phyloP scores from a whole-genome alignment of 2,797 vertebrate species.

The Bovichtus variegatus region DNA sequence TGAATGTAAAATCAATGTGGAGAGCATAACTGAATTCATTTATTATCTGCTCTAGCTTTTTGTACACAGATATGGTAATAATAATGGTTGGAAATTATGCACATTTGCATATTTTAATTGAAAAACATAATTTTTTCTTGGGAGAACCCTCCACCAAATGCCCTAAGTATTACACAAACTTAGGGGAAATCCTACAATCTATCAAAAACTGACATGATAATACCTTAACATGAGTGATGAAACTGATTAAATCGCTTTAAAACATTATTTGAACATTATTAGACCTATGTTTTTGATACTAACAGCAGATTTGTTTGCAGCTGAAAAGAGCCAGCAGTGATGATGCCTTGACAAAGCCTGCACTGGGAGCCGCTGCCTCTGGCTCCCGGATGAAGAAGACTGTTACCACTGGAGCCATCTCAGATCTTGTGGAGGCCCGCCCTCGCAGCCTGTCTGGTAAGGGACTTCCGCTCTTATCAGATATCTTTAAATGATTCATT shows the following conservation, averaged over 20 bases:
- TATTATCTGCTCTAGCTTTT: too few species aligned
- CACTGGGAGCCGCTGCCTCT: slow-evolving; percentile 71
- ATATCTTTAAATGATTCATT: background rate
- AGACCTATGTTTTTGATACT: slow-evolving; percentile 16
- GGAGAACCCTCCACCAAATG: too few species aligned
- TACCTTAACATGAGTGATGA: background rate
- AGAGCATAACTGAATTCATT: too few species aligned
- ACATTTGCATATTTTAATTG: too few species aligned
- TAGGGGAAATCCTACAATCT: background rate
- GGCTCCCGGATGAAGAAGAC: slow-evolving; percentile 93
- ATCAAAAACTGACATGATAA: background rate
- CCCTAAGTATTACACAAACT: too few species aligned
- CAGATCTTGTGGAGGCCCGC: slow-evolving; percentile 90
- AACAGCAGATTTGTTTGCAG: slow-evolving; percentile 77
- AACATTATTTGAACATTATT: background rate
- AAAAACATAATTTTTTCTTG: too few species aligned
- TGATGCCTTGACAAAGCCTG: slow-evolving; percentile 91
- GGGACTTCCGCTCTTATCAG: background rate
- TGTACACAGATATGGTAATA: too few species aligned
- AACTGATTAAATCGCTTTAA: background rate
- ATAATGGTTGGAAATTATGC: too few species aligned
- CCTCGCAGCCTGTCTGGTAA: slow-evolving; percentile 88
- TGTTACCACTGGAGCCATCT: slow-evolving; percentile 91
- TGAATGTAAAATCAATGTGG: too few species aligned
- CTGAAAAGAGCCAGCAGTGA: slow-evolving; percentile 97